Evolutionary conservation across 2,113 vertebrate species (phyloP).

Genomic region (Gadus chalcogrammus): DNA sequence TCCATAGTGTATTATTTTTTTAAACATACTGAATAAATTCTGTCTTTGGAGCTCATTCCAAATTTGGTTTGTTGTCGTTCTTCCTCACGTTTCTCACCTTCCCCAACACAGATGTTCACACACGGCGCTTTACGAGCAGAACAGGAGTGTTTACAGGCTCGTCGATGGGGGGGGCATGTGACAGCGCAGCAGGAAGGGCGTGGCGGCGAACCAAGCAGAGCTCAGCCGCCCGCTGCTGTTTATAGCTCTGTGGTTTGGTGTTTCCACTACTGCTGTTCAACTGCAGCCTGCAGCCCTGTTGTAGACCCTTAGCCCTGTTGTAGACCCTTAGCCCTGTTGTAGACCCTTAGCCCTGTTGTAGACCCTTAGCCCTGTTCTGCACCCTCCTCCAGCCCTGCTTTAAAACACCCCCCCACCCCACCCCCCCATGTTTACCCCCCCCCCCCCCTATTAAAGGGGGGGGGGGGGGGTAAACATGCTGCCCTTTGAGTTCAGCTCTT

Average conservation of each 20-base stretch:
- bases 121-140: slow-evolving; percentile 14
- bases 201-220: slow-evolving; percentile 51
- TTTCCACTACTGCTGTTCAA: slow-evolving; percentile 17
- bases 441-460: too few species aligned
- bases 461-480: not conserved
- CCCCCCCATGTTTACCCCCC: not conserved
- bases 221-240: slow-evolving; percentile 44
- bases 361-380: too few species aligned
- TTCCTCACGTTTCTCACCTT: not conserved
- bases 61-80: not conserved
- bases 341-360: not conserved
- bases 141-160: not conserved
- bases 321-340: not conserved
- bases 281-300: too few species aligned
- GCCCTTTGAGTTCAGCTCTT: not conserved
- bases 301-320: too few species aligned
- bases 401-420: slow-evolving; percentile 9
- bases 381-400: slow-evolving; percentile 3
- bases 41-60: slow-evolving; percentile 27
- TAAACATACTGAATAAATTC: slow-evolving; percentile 56
- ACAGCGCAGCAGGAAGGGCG: slow-evolving; percentile 42
- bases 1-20: slow-evolving; percentile 39
- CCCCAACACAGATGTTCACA: not conserved
- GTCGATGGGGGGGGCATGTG: slow-evolving; percentile 7
- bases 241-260: slow-evolving; percentile 63